phyloP scores from a whole-genome alignment of 2,113 vertebrate genomes.

The Burhinus bistriatus region DNA sequence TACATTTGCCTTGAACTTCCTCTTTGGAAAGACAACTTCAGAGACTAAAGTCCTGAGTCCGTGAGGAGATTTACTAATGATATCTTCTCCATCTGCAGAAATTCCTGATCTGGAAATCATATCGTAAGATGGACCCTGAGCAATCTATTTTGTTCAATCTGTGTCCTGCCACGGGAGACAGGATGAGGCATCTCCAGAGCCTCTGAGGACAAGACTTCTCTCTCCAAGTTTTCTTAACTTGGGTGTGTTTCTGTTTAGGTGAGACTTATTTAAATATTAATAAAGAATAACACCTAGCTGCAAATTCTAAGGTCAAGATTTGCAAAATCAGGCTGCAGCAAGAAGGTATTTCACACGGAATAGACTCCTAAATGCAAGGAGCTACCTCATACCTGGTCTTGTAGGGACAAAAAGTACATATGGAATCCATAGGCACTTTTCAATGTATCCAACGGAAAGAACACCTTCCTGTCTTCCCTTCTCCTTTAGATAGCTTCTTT shows the following conservation, averaged over 20 bases:
- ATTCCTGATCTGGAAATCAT: background rate
- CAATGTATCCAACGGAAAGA: background rate
- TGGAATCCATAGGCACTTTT: background rate
- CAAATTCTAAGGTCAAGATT: background rate
- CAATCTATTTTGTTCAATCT: background rate
- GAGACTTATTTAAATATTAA: background rate
- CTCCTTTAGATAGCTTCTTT: background rate
- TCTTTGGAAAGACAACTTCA: background rate
- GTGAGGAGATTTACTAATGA: background rate
- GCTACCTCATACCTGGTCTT: background rate
- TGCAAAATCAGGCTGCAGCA: background rate
- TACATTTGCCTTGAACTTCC: background rate
- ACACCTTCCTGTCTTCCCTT: background rate
- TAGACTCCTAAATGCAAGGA: background rate
- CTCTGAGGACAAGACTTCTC: background rate
- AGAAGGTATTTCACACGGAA: background rate
- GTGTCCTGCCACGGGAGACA: background rate
- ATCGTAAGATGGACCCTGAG: fast-evolving
- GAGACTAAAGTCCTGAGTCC: background rate
- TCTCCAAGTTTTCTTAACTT: background rate
- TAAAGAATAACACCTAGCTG: background rate
- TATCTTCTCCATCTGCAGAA: background rate
- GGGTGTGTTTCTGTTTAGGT: background rate
- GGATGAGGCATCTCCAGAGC: background rate
- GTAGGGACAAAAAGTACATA: background rate